Conservation (phyloP, 2,113 vertebrate species). For the Daphoenositta chrysoptera region DNA sequence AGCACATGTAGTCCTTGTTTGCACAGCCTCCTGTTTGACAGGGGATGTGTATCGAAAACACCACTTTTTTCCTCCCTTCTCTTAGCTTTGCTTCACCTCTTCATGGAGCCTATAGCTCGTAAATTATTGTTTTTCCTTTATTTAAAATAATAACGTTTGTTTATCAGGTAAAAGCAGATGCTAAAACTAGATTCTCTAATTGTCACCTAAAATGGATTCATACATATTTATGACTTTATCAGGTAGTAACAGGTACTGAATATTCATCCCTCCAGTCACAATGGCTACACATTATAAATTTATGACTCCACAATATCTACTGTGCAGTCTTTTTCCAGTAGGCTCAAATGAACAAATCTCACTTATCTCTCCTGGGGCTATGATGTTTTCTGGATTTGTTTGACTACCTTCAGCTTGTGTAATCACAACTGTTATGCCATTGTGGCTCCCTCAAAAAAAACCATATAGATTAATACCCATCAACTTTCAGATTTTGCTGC, state of each 20-base stretch:
- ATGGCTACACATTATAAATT: slow-evolving; percentile 64
- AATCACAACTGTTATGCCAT: not conserved
- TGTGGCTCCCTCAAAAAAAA: not conserved
- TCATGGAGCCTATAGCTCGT: not conserved
- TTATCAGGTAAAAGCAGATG: slow-evolving; percentile 75
- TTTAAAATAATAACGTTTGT: slow-evolving; percentile 67
- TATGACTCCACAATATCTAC: slow-evolving; percentile 52
- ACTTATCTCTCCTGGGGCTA: not conserved
- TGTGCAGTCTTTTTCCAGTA: not conserved
- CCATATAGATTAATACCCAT: not conserved
- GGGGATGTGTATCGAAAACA: not conserved
- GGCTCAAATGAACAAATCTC: slow-evolving; percentile 34
- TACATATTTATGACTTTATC: slow-evolving; percentile 78
- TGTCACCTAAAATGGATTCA: slow-evolving; percentile 65
- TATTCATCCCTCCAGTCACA: slow-evolving; percentile 71
- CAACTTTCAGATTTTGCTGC: not conserved
- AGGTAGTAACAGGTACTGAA: slow-evolving; percentile 72
- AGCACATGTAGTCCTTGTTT: not conserved
- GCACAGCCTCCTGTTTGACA: not conserved
- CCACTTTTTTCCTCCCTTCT: not conserved
- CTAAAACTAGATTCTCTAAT: slow-evolving; percentile 73
- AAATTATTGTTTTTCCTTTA: slow-evolving; percentile 57
- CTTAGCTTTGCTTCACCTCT: slow-evolving; percentile 19
- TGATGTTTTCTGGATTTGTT: not conserved
- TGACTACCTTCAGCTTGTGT: not conserved